phyloP scores from a whole-genome alignment of 1,140 invertebrate genomes.

The Coenobita brevimanus region DNA sequence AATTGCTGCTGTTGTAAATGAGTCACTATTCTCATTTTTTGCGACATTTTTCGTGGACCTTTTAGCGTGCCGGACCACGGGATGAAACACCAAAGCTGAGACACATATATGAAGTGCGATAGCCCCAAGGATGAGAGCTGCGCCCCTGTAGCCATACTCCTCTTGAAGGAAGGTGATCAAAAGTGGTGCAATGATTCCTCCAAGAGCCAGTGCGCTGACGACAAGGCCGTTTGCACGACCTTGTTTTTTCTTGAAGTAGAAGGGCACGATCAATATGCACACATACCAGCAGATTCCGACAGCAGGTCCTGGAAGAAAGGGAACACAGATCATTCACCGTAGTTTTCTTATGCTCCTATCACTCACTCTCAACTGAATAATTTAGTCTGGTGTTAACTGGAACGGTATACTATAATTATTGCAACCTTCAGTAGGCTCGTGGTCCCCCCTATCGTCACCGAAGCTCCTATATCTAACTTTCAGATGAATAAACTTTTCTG shows the following conservation, averaged over 20 bases:
- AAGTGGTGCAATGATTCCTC: conserved; percentile 25
- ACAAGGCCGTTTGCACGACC: conserved; percentile 31
- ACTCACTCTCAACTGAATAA: no score
- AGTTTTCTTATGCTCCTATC: no score
- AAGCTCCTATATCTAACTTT: no score
- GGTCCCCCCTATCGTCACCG: no score
- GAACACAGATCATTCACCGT: no score
- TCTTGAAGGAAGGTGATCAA: conserved; percentile 28
- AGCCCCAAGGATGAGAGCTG: conserved; percentile 27
- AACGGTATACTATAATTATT: no score
- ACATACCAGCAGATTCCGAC: background rate
- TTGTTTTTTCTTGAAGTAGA: conserved; percentile 33
- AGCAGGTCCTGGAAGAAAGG: conserved; percentile 32
- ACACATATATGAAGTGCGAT: conserved; percentile 31
- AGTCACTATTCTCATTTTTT: no score
- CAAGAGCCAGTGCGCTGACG: background rate
- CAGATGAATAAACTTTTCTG: no score
- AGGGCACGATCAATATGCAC: conserved; percentile 25
- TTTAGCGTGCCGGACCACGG: conserved; percentile 42
- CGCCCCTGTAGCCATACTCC: conserved; percentile 23
- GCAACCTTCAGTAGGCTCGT: no score
- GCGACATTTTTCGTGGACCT: conserved; percentile 6
- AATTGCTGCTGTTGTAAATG: no score
- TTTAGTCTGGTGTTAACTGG: no score
- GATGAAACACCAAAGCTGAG: conserved; percentile 33